Conservation (phyloP, 2,797 vertebrate species). For the Heterohyrax brucei region DNA sequence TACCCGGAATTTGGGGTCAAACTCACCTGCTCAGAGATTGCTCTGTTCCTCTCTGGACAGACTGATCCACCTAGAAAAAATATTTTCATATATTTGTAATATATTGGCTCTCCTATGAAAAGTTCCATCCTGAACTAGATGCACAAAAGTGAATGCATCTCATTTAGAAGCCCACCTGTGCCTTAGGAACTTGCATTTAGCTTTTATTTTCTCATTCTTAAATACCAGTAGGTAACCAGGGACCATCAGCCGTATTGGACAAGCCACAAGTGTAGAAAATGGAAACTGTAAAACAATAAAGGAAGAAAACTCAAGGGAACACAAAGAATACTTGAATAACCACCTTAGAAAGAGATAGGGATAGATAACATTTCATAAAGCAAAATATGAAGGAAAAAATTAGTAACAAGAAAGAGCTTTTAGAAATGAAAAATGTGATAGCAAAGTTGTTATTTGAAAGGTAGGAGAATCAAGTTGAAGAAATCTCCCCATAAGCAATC, state of each 20-base stretch:
- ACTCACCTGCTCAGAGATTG: neutral
- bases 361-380: constrained; percentile 11
- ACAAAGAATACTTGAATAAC: neutral
- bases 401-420: neutral
- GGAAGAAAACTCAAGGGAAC: neutral
- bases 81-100: neutral
- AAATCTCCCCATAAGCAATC: neutral
- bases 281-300: neutral
- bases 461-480: neutral
- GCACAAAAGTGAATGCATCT: neutral
- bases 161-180: neutral
- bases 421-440: constrained; percentile 24
- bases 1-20: neutral
- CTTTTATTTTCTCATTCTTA: neutral
- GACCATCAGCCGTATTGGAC: neutral
- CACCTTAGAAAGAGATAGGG: neutral
- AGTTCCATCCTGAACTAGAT: neutral
- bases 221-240: neutral
- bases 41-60: constrained; percentile 27
- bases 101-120: neutral
- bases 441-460: neutral
- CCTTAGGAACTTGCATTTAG: neutral
- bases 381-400: neutral
- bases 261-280: neutral
- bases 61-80: neutral